Evolutionary conservation across 1,140 invertebrate genomes (phyloP), one percentile per base, ranked within the genome.

Genomic region (Sarcophaga peregrina): DNA sequence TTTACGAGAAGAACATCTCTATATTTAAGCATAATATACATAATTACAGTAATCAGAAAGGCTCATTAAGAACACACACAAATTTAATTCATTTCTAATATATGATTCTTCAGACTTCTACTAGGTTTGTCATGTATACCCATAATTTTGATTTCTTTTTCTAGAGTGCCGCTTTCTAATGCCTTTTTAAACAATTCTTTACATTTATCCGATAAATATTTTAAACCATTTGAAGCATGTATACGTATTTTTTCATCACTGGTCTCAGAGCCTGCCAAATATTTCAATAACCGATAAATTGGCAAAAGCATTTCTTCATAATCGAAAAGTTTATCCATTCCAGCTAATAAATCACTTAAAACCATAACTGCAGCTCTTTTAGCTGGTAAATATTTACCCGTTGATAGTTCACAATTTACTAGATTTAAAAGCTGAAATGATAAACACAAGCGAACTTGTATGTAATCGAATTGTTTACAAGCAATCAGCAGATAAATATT

Each of bases 311-410:
- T 91, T 37, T 92, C 92, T 84, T 93, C 92, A 37, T 96, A 91
- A 78, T 93, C 92, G 20, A 90, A 86, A 5, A 96, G 88, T 86
- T 91, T 93, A 52, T 93, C 94, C 52, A 96, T 91, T 58, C 96
- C 96, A 82, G 92, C 91, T 8, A 96, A 89, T 6, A 96, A 86
- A 62, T 95, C 90, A 52, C 93, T 93, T 8, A 95, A 90, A 9
- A 96, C 93, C 83, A 95, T 86, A 46, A 95, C 93, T 8, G 94
- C 95, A 13, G 95, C 95, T 85, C 95, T 91, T 85, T 95, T 91
- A 11, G 95, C 93, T 86, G 95, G 94, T 11, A 92, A 84, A 84
- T 91, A 91, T 82, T 92, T 91, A 84, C 96, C 95, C 3, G 90
- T 92, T 85, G 92, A 91, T 47, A 95, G 88, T 52, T 95, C 92